phyloP scores from a whole-genome alignment of 1,140 invertebrate genomes.

The Drosophila nigrodunni region DNA sequence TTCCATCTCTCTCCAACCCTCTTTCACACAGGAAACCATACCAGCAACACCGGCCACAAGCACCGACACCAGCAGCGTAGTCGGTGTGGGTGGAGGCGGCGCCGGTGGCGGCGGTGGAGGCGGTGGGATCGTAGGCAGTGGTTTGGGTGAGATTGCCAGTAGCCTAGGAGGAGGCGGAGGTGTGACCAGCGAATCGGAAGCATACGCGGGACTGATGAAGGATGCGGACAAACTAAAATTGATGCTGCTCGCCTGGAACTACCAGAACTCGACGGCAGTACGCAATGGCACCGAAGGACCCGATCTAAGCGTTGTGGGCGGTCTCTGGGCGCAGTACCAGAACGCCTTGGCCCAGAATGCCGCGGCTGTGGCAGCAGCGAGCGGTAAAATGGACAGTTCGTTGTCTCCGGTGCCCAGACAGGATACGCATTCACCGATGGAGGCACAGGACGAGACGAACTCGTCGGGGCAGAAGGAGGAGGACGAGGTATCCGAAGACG shows the following conservation, averaged over 20 bases:
- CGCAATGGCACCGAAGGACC: constrained; percentile 82
- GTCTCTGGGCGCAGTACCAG: constrained; percentile 92
- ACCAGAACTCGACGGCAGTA: constrained; percentile 89
- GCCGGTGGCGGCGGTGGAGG: constrained; percentile 43
- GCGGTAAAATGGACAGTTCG: constrained; percentile 72
- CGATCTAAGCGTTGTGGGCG: constrained; percentile 87
- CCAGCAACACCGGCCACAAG: constrained; percentile 77
- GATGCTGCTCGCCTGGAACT: constrained; percentile 94
- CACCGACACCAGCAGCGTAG: constrained; percentile 72
- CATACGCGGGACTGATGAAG: constrained; percentile 87
- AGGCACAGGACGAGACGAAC: constrained; percentile 94
- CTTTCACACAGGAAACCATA: constrained; percentile 62
- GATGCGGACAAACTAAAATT: constrained; percentile 93
- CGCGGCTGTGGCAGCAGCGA: constrained; percentile 70
- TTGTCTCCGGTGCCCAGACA: constrained; percentile 78
- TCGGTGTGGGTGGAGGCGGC: constrained; percentile 53
- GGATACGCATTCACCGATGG: constrained; percentile 85
- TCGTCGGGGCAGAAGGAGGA: constrained; percentile 97
- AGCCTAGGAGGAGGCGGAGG: constrained; percentile 53
- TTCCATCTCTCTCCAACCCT: neutral
- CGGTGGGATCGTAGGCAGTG: constrained; percentile 25
- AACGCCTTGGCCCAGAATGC: constrained; percentile 82
- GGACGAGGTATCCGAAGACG: constrained; percentile 95
- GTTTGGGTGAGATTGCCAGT: constrained; percentile 50
- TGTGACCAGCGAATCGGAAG: constrained; percentile 69